A percentile compares a stretch with the other conserved stretches of the same genome.
phyloP scores from a whole-genome alignment of 2,888 invertebrate species.

The Exephanes ischioxanthus region DNA sequence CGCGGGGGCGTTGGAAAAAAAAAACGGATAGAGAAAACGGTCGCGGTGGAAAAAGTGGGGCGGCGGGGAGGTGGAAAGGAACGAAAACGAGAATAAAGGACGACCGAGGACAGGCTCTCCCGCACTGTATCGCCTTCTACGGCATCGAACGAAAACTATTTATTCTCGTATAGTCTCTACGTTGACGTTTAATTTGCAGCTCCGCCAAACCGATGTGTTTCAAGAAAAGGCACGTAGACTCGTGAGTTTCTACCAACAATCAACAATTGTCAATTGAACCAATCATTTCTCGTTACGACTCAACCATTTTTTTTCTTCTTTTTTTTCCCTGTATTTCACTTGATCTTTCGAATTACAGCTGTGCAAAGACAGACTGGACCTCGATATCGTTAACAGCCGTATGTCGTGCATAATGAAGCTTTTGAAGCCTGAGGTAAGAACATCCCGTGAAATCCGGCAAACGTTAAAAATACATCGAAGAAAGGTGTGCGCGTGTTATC shows the following conservation, averaged over 20 bases:
- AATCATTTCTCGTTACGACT: conserved; percentile 34
- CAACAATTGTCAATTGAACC: conserved; percentile 36
- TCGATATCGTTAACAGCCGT: conserved; percentile 81
- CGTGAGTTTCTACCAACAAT: conserved; percentile 73
- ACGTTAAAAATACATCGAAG: not conserved
- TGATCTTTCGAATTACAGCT: conserved; percentile 71
- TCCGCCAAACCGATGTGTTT: conserved; percentile 80
- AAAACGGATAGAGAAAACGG: conserved; percentile 8
- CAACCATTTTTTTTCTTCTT: not conserved
- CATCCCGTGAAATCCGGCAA: not conserved
- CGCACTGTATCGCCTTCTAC: conserved; percentile 61
- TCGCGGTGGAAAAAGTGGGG: conserved; percentile 13
- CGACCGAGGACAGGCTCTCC: conserved; percentile 22
- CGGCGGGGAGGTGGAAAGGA: not conserved
- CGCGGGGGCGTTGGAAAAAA: not conserved
- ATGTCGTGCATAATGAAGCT: conserved; percentile 80
- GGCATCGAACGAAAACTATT: conserved; percentile 65
- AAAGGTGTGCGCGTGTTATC: not conserved
- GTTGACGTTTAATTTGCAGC: conserved; percentile 73
- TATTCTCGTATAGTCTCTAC: conserved; percentile 62
- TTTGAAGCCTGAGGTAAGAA: conserved; percentile 77
- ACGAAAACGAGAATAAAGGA: conserved; percentile 49
- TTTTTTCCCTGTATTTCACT: not conserved
- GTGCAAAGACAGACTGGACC: conserved; percentile 80
- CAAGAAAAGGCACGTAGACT: conserved; percentile 81